Percentiles rank a stretch among this genome's conserved stretches.
Conservation (phyloP, 2,888 invertebrate species). For the Andrena haemorrhoa region DNA sequence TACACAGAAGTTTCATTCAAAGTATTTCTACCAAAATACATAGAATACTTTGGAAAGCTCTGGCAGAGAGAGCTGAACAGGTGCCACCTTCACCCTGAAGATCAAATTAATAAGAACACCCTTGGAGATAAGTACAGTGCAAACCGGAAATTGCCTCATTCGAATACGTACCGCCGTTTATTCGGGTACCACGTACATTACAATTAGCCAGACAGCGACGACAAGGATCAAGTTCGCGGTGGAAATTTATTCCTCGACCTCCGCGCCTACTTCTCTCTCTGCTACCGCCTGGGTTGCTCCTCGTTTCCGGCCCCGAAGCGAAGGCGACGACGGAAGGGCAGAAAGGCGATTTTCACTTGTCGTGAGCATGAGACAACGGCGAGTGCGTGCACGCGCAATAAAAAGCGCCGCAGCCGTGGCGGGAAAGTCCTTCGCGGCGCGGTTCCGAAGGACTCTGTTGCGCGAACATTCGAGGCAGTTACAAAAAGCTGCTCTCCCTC, state of each 20-base stretch:
- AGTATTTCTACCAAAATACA: too few species aligned
- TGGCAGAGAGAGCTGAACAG: too few species aligned
- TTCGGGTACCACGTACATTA: too few species aligned
- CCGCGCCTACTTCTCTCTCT: background rate
- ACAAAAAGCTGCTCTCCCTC: background rate
- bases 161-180: too few species aligned
- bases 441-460: conserved; percentile 24
- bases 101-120: too few species aligned
- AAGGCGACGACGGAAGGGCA: background rate
- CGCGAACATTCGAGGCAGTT: conserved; percentile 17
- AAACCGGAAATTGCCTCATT: too few species aligned
- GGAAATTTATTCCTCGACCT: conserved; percentile 2
- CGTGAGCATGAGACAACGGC: background rate
- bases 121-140: too few species aligned
- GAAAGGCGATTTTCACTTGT: background rate
- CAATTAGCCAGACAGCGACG: background rate
- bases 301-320: background rate
- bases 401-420: conserved; percentile 12
- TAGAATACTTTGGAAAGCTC: too few species aligned
- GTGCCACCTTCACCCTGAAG: too few species aligned
- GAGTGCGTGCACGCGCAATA: background rate
- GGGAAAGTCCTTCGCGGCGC: conserved; percentile 29
- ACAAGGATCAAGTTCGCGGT: background rate
- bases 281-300: too few species aligned
- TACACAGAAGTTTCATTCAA: too few species aligned